Evolutionary conservation across 1,140 invertebrate genomes (phyloP).

Genomic region (Drosophila nikananu): DNA sequence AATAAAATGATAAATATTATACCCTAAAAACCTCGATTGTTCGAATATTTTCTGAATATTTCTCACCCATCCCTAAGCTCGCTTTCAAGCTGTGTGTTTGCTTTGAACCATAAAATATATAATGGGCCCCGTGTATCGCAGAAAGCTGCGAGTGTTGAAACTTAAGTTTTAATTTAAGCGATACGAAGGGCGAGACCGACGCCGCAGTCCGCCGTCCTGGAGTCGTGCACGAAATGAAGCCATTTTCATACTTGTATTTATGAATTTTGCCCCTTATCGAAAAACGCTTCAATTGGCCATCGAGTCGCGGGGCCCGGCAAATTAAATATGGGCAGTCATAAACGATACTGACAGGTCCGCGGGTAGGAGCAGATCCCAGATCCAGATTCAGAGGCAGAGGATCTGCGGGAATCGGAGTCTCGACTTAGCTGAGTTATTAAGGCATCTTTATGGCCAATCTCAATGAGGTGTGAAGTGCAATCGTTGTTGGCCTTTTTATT

Average conservation of each 20-base stretch:
- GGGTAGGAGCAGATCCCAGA: conserved; percentile 3
- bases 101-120: conserved; percentile 66
- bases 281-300: conserved; percentile 80
- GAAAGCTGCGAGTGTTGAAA: conserved; percentile 75
- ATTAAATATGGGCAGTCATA: conserved; percentile 83
- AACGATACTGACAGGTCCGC: conserved; percentile 77
- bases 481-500: conserved; percentile 80
- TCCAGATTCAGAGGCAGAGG: conserved; percentile 11
- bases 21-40: background rate
- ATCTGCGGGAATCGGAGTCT: conserved; percentile 26
- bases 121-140: conserved; percentile 62
- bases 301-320: conserved; percentile 54
- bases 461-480: conserved; percentile 85
- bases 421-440: conserved; percentile 83
- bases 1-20: too few relatives aligned
- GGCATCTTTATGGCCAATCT: conserved; percentile 84
- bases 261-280: conserved; percentile 77
- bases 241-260: conserved; percentile 78
- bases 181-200: conserved; percentile 64
- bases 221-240: conserved; percentile 70
- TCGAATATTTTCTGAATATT: background rate
- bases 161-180: conserved; percentile 83
- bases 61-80: background rate
- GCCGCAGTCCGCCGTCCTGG: conserved; percentile 8
- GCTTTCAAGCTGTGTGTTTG: conserved; percentile 18